These are phyloP conservation scores for Drosophila sturtevanti DNA, from an alignment of 1,140 invertebrate genomes.

Conservation along the genomic window DNA sequence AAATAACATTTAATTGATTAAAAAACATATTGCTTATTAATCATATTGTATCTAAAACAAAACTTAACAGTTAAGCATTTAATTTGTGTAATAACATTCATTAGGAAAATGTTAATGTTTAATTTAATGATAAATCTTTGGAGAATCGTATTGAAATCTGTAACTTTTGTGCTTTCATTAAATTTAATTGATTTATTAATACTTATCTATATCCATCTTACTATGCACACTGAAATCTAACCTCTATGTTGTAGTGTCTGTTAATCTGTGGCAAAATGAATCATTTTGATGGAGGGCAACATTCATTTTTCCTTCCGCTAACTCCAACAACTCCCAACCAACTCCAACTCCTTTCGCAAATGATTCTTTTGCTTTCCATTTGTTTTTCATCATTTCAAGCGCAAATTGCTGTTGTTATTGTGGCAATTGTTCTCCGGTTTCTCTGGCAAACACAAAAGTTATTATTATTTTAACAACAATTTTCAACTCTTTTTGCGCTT, in stretches of 20 bases:
- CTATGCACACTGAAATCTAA: too few species aligned
- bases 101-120: too few species aligned
- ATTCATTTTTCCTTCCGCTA: neutral
- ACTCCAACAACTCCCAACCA: neutral
- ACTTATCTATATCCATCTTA: too few species aligned
- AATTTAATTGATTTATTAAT: too few species aligned
- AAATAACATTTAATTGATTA: too few species aligned
- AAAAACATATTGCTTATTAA: too few species aligned
- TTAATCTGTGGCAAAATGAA: constrained; percentile 48
- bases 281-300: constrained; percentile 45
- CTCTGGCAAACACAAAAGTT: constrained; percentile 51
- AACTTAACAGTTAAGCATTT: too few species aligned
- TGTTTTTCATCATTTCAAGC: constrained; percentile 58
- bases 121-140: too few species aligned
- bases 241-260: neutral
- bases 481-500: constrained; percentile 71
- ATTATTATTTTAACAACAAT: constrained; percentile 78
- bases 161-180: too few species aligned
- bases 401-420: constrained; percentile 77
- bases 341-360: neutral
- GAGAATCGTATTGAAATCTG: too few species aligned
- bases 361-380: constrained; percentile 2
- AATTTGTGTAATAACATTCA: too few species aligned
- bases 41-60: too few species aligned
- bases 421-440: constrained; percentile 54